A percentile compares a stretch with the other conserved stretches of the same genome.
Evolutionary conservation across 1,140 invertebrate genomes (phyloP).

Genomic region (Scaptodrosophila lebanonensis): DNA sequence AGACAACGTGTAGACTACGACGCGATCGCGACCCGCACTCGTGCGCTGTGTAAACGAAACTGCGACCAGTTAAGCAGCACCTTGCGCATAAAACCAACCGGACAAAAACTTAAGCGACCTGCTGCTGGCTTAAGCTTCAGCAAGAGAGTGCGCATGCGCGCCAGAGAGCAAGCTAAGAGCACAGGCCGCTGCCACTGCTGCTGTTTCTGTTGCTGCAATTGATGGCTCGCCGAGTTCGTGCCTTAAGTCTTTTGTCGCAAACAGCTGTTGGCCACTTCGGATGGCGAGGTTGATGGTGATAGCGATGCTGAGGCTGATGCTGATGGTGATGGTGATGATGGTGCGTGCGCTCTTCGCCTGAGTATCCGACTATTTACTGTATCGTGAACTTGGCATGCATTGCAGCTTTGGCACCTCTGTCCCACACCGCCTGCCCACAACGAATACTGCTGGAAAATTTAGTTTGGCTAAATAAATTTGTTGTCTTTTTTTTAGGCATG

Average conservation of each 20-base stretch:
- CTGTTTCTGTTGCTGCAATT: too few relatives aligned
- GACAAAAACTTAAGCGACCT: conserved; percentile 20
- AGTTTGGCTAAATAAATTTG: too few relatives aligned
- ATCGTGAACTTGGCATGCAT: too few relatives aligned
- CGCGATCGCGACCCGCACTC: conserved; percentile 52
- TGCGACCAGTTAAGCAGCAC: conserved; percentile 62
- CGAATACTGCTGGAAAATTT: too few relatives aligned
- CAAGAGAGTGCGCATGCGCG: conserved; percentile 23
- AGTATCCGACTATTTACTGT: too few relatives aligned
- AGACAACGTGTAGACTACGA: too few relatives aligned
- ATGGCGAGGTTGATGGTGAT: background rate
- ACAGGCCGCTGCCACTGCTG: too few relatives aligned
- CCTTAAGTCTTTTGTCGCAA: conserved; percentile 64
- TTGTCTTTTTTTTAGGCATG: conserved; percentile 47
- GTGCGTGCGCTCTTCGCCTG: too few relatives aligned
- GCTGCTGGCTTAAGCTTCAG: conserved; percentile 36
- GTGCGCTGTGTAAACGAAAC: conserved; percentile 64
- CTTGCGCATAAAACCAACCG: conserved; percentile 63
- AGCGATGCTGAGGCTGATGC: too few relatives aligned
- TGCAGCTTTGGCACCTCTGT: too few relatives aligned
- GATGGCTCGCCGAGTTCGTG: conserved; percentile 67
- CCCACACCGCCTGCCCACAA: too few relatives aligned
- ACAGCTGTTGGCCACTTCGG: conserved; percentile 58
- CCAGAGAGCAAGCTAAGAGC: conserved; percentile 13
- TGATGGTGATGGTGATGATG: too few relatives aligned